Percentiles rank a stretch among this genome's conserved stretches.
Conservation (phyloP, 2,888 invertebrate species). For the Heliconius sara region DNA sequence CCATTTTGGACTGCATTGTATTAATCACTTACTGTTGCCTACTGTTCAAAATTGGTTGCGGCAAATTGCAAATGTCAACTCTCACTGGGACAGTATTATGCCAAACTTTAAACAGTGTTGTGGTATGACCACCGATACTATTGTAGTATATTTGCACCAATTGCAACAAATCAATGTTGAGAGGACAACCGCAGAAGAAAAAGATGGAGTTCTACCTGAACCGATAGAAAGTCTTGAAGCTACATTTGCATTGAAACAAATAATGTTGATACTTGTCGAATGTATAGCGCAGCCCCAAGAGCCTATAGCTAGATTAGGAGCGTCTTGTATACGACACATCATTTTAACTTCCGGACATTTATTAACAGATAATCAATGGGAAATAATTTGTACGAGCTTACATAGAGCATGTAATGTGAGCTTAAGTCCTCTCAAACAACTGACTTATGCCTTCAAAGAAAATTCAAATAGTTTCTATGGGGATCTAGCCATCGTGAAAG, state of each 20-base stretch:
- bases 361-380: conserved; percentile 93
- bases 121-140: conserved; percentile 95
- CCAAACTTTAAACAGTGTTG: conserved; percentile 98
- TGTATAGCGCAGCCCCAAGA: conserved; percentile 96
- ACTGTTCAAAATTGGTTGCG: conserved; percentile 97
- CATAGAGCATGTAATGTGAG: conserved; percentile 94
- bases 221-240: conserved; percentile 83
- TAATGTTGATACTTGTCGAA: conserved; percentile 93
- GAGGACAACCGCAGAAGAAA: conserved; percentile 68
- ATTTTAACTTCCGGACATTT: conserved; percentile 93
- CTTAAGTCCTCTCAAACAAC: conserved; percentile 92
- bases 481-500: conserved; percentile 95
- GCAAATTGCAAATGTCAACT: conserved; percentile 87
- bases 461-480: conserved; percentile 98
- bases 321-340: conserved; percentile 94
- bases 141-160: conserved; percentile 92
- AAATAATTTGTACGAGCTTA: conserved; percentile 91
- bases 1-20: conserved; percentile 94
- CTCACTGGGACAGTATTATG: conserved; percentile 90
- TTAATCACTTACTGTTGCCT: conserved; percentile 95
- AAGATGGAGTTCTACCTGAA: conserved; percentile 71
- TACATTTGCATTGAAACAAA: conserved; percentile 93
- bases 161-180: conserved; percentile 86
- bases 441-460: conserved; percentile 94
- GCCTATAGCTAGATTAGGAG: conserved; percentile 94